Percentiles rank a stretch among this genome's conserved stretches.
phyloP scores from a whole-genome alignment of 2,113 vertebrate genomes.

The Hucho hucho region DNA sequence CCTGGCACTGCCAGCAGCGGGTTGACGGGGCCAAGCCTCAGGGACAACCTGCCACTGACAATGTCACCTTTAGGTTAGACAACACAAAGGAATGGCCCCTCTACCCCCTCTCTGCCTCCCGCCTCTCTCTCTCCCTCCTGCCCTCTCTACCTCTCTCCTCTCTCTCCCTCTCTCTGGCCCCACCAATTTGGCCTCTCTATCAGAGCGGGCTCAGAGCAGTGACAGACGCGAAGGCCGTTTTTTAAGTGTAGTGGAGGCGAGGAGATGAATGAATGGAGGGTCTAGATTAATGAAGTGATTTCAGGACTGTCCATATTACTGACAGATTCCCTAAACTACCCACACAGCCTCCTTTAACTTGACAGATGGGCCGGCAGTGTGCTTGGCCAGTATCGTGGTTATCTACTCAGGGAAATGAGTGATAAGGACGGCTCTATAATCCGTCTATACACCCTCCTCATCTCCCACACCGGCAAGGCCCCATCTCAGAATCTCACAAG shows the following conservation, averaged over 20 bases:
- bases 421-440: not conserved
- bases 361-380: conserved; percentile 13
- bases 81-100: conserved; percentile 7
- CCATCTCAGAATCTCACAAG: not conserved
- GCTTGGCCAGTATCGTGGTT: not conserved
- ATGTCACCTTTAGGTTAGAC: conserved; percentile 61
- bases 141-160: conserved; percentile 8
- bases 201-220: not conserved
- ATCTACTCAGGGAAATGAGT: not conserved
- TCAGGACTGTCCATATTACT: conserved; percentile 49
- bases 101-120: conserved; percentile 15
- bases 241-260: conserved; percentile 30
- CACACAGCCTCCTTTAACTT: conserved; percentile 14
- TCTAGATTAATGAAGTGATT: conserved; percentile 57
- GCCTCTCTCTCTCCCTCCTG: conserved; percentile 5
- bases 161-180: conserved; percentile 11
- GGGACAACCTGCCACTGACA: conserved; percentile 36
- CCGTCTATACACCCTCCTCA: not conserved
- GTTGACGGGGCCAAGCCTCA: conserved; percentile 45
- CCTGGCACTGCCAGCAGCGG: not conserved
- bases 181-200: conserved; percentile 10
- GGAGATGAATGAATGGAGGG: conserved; percentile 20
- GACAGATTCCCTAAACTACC: conserved; percentile 33
- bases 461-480: not conserved
- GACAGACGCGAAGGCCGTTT: conserved; percentile 18